A percentile compares a stretch with the other conserved stretches of the same genome.
phyloP scores from a whole-genome alignment of 2,888 invertebrate genomes.

The Caenorhabditis afra region DNA sequence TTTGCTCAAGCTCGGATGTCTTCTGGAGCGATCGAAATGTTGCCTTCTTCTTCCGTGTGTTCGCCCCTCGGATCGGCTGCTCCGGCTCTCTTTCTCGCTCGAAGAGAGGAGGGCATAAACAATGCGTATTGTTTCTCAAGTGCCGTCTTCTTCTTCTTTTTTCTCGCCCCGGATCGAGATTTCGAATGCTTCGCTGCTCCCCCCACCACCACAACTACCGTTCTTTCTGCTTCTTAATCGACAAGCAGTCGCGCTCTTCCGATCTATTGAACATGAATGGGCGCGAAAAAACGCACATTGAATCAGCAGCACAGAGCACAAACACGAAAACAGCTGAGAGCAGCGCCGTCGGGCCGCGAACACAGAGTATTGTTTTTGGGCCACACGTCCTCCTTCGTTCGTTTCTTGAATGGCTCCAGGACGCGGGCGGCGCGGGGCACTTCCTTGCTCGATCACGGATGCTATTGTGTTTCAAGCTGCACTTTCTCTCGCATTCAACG shows the following conservation, averaged over 20 bases:
- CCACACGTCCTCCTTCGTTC: constrained; percentile 50
- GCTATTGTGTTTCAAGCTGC: constrained; percentile 61
- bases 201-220: background rate
- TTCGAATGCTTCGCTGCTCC: constrained; percentile 14
- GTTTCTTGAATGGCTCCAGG: constrained; percentile 23
- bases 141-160: constrained; percentile 29
- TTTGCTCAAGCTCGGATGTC: constrained; percentile 20
- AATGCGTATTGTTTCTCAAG: constrained; percentile 60
- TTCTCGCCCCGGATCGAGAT: constrained; percentile 37
- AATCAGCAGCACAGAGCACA: constrained; percentile 37
- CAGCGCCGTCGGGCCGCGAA: constrained; percentile 6
- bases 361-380: constrained; percentile 48
- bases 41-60: constrained; percentile 27
- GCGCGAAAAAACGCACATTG: constrained; percentile 52
- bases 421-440: constrained; percentile 18
- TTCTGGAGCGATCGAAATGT: constrained; percentile 24
- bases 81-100: constrained; percentile 9
- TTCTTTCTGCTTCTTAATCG: background rate
- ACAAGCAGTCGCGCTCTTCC: constrained; percentile 18
- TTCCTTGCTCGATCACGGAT: constrained; percentile 58
- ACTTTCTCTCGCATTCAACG: constrained; percentile 46
- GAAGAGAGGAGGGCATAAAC: constrained; percentile 33
- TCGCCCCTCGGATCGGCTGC: constrained; percentile 1
- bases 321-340: constrained; percentile 52
- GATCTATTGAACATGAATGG: constrained; percentile 52